phyloP scores from a whole-genome alignment of 2,888 invertebrate genomes.

The Dione vanillae region DNA sequence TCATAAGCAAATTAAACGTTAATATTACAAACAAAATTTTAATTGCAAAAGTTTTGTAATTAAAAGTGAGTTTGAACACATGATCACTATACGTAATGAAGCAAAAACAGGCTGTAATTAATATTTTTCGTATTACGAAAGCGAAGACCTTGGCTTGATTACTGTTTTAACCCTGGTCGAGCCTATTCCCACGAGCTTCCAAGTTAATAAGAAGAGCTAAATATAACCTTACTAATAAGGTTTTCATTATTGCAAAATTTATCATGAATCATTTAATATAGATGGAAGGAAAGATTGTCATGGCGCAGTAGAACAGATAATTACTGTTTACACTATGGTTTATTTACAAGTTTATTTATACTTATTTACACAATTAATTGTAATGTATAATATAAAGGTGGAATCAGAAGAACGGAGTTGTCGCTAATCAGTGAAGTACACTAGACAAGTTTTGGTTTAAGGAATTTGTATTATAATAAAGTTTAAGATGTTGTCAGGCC shows the following conservation, averaged over 20 bases:
- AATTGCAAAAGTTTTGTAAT: not conserved
- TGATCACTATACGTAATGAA: not conserved
- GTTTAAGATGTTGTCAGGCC: no score
- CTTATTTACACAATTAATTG: no score
- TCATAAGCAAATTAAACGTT: no score
- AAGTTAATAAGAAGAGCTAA: constrained; percentile 10
- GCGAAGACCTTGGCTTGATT: constrained; percentile 12
- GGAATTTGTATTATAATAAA: no score
- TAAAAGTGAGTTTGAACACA: not conserved
- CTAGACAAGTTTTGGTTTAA: no score
- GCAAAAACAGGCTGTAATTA: not conserved
- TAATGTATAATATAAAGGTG: no score
- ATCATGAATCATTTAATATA: not conserved
- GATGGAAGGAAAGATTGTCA: not conserved
- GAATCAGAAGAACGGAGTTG: no score
- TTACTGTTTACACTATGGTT: no score
- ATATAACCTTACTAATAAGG: constrained; percentile 12
- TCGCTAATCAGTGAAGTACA: no score
- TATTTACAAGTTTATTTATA: no score
- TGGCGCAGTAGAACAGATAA: not conserved
- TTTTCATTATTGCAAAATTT: not conserved
- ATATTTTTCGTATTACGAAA: not conserved
- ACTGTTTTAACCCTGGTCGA: constrained; percentile 6
- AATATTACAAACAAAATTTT: no score
- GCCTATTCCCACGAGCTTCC: constrained; percentile 15